phyloP scores from a whole-genome alignment of 2,797 vertebrate genomes.

The Zalophus californianus region DNA sequence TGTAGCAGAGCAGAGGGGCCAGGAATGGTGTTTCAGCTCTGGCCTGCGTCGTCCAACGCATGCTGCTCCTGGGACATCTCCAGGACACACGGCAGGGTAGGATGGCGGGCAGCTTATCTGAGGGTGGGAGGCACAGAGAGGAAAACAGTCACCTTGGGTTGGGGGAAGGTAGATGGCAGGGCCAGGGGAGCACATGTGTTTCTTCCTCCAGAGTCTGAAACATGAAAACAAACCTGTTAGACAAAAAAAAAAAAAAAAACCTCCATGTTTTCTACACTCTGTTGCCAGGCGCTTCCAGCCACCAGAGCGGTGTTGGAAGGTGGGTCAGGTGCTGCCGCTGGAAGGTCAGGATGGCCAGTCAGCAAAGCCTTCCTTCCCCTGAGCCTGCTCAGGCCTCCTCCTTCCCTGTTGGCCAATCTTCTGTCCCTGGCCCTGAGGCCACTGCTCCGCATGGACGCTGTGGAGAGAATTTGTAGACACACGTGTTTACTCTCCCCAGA shows the following conservation, averaged over 20 bases:
- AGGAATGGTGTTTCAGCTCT: background rate
- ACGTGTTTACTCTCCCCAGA: background rate
- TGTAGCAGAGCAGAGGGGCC: background rate
- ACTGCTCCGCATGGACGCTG: accelerated
- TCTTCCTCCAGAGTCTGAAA: slow-evolving; percentile 54
- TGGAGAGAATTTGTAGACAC: background rate
- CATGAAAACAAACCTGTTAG: slow-evolving; percentile 41
- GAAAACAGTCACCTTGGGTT: background rate
- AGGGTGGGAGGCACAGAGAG: background rate
- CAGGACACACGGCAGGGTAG: background rate
- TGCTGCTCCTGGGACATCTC: background rate
- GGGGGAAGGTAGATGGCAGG: background rate
- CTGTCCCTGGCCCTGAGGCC: background rate
- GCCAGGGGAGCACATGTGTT: background rate
- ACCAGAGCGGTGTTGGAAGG: background rate
- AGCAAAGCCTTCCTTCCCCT: background rate
- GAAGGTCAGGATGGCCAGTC: background rate
- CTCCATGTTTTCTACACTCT: background rate
- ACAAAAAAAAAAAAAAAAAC: background rate
- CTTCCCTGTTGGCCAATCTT: background rate
- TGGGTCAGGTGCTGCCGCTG: background rate
- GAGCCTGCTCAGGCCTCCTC: background rate
- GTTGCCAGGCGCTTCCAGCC: background rate
- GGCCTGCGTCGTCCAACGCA: background rate
- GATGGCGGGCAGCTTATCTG: background rate